Evolutionary conservation across 2,888 invertebrate species (phyloP).

Genomic region (Aleiodes leptofemur): DNA sequence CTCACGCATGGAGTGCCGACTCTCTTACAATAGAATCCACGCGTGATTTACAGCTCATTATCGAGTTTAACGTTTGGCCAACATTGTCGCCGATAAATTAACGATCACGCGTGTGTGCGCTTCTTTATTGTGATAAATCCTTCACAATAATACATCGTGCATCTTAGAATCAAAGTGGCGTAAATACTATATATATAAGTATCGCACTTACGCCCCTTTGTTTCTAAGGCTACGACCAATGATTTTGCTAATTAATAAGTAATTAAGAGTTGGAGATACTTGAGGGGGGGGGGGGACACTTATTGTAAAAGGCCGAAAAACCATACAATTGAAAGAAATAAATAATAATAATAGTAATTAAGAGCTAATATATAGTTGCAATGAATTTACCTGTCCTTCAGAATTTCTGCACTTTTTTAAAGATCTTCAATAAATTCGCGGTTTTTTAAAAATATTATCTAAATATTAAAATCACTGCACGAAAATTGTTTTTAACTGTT

Average conservation of each 20-base stretch:
- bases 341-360: no score
- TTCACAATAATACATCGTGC: not conserved
- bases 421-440: not conserved
- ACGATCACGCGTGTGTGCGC: not conserved
- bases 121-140: slow-evolving; percentile 8
- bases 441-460: not conserved
- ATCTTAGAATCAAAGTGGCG: no score
- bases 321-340: no score
- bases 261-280: no score
- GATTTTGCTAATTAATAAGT: not conserved
- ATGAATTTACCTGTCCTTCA: no score
- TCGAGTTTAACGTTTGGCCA: slow-evolving; percentile 65
- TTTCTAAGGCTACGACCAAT: not conserved
- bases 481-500: not conserved
- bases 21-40: slow-evolving; percentile 57
- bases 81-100: slow-evolving; percentile 43
- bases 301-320: no score
- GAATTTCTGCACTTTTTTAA: not conserved
- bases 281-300: no score
- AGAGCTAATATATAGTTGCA: no score
- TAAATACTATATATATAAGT: no score
- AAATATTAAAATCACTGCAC: not conserved
- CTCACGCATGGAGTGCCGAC: slow-evolving; percentile 31
- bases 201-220: no score
- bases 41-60: slow-evolving; percentile 73